Base-by-base conservation (phyloP, 1,140 invertebrate genomes). In the Drosophila burlai region DNA sequence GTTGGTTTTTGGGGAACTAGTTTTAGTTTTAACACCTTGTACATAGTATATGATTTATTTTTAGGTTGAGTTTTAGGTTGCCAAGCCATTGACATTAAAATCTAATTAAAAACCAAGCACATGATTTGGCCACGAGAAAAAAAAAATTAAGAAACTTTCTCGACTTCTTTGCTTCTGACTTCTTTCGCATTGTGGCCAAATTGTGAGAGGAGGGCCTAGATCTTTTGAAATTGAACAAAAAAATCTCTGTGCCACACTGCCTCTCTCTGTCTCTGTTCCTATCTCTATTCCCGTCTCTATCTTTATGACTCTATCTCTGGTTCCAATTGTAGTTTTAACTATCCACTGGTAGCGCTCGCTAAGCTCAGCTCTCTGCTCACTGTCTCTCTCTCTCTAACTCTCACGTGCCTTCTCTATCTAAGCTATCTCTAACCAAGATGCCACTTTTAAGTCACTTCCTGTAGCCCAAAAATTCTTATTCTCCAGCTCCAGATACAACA, bases 281-380 rank as follows among this genome's bases (percentile, higher is more conserved):
- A 4, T 61, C 52, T 64, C 64, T 78, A 34, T 49, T 31, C 26
- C 60, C 21, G 2, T 15, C 34, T 62, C 65, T 47, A 8, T 55
- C 58, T 71, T 24, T 60, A 38, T 45, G 34, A 15, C 38, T 38
- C 38, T 50, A 52, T 78, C 42, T 49, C 46, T 49, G 18, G 76
- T 66, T 77, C 54, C 16, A 50, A 61, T 38, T 60, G 80, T 83
- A 82, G 80, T 67, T 63, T 80, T 59, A 67, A 49, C 80, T 81
- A 76, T 65, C 73, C 62, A 76, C 75, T 71, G 21, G 76, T 78
- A 78, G 76, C 74, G 65, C 78, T 81, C 73, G 55, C 65, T 75
- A 60, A 47, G 47, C 60, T 69, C 52, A 55, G 21, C 34, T 38
- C 34, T 54, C 31, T 36, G 29, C 57, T 47, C 80, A 64, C 81